Evolutionary conservation across 2,113 vertebrate species (phyloP).

Genomic region (Ochotona princeps): DNA sequence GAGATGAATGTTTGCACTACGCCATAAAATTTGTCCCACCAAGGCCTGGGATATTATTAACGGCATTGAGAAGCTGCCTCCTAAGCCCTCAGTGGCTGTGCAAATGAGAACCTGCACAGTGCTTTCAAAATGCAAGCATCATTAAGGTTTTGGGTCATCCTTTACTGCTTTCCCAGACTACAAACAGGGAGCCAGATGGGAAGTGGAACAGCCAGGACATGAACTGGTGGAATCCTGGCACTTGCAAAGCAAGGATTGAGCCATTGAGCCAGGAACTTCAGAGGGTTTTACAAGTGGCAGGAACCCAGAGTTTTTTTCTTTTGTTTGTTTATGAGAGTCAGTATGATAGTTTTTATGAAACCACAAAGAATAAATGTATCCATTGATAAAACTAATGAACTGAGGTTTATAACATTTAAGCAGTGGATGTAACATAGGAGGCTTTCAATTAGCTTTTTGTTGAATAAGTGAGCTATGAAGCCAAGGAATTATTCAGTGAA

Average conservation of each 20-base stretch:
- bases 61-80: not conserved
- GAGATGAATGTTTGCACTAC: accelerated
- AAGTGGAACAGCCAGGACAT: too few relatives aligned
- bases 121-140: conserved; percentile 1
- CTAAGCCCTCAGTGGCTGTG: not conserved
- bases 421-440: not conserved
- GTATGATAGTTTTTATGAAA: not conserved
- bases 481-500: not conserved
- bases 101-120: not conserved
- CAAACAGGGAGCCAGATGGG: too few relatives aligned
- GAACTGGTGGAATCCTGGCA: too few relatives aligned
- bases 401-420: not conserved
- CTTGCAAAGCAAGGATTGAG: too few relatives aligned
- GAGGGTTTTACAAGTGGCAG: too few relatives aligned
- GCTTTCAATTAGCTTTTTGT: not conserved
- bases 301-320: too few relatives aligned
- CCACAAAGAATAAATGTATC: not conserved
- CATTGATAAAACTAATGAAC: not conserved
- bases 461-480: not conserved
- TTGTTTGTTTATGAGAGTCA: not conserved
- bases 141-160: too few relatives aligned
- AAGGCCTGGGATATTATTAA: not conserved
- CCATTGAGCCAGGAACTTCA: too few relatives aligned
- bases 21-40: not conserved
- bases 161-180: too few relatives aligned